Conservation (phyloP, 1,140 invertebrate genomes). For the Drosophila ogumai region DNA sequence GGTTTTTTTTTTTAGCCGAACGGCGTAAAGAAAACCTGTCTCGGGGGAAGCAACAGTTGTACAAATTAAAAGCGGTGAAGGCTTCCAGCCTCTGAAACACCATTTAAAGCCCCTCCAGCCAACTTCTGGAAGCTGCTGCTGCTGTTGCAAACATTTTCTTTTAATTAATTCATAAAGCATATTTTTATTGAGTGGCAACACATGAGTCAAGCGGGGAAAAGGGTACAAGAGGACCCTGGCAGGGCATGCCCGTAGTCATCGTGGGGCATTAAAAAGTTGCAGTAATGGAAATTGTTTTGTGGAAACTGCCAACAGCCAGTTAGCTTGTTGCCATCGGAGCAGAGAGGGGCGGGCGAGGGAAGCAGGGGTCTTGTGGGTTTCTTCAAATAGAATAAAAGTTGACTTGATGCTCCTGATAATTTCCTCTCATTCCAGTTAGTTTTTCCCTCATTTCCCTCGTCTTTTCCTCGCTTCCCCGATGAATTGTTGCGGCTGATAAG, state of each 20-base stretch:
- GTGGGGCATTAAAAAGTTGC: slow-evolving; percentile 63
- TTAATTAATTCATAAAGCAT: slow-evolving; percentile 83
- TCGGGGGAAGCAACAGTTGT: slow-evolving; percentile 31
- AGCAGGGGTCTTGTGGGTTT: slow-evolving; percentile 7
- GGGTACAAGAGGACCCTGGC: background rate
- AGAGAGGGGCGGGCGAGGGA: too few species aligned
- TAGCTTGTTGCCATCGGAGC: slow-evolving; percentile 30
- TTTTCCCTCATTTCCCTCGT: background rate
- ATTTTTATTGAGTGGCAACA: slow-evolving; percentile 82
- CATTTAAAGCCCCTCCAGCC: background rate
- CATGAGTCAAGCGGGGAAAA: slow-evolving; percentile 36
- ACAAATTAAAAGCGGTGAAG: slow-evolving; percentile 44
- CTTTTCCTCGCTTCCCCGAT: background rate
- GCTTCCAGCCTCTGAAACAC: slow-evolving; percentile 4
- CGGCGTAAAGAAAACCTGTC: slow-evolving; percentile 53
- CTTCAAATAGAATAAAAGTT: slow-evolving; percentile 75
- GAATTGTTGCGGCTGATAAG: slow-evolving; percentile 20
- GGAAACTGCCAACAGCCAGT: slow-evolving; percentile 67
- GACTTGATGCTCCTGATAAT: slow-evolving; percentile 68
- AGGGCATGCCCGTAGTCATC: slow-evolving; percentile 25
- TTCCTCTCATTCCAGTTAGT: slow-evolving; percentile 39
- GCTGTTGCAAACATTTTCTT: slow-evolving; percentile 76
- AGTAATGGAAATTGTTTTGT: slow-evolving; percentile 80
- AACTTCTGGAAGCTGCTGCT: slow-evolving; percentile 35
- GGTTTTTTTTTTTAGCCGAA: slow-evolving; percentile 28